phyloP scores from a whole-genome alignment of 1,140 invertebrate genomes.

The Drosophila paulistorum region DNA sequence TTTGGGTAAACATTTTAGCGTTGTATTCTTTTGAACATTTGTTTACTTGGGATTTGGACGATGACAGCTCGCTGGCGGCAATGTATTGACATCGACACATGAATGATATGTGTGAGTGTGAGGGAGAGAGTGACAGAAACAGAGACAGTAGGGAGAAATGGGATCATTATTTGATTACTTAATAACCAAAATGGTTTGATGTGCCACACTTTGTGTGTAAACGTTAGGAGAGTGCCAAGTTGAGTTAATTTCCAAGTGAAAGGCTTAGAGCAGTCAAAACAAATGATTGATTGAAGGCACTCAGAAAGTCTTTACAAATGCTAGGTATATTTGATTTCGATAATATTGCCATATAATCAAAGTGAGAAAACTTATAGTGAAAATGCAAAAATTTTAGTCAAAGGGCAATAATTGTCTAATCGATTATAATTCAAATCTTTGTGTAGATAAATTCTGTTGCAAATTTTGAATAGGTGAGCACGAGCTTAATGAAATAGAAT shows the following conservation, averaged over 20 bases:
- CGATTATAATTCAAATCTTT: too few species aligned
- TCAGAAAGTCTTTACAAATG: neutral
- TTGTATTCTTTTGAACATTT: constrained; percentile 54
- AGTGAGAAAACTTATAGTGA: too few species aligned
- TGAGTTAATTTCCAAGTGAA: constrained; percentile 35
- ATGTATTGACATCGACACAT: constrained; percentile 46
- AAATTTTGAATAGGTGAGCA: too few species aligned
- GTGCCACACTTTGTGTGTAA: constrained; percentile 16
- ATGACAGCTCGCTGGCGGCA: constrained; percentile 45
- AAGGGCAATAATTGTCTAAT: too few species aligned
- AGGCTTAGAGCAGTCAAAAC: constrained; percentile 13
- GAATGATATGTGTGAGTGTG: neutral
- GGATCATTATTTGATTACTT: constrained; percentile 62
- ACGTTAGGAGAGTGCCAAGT: constrained; percentile 7
- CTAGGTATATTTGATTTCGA: neutral
- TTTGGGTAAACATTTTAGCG: constrained; percentile 69
- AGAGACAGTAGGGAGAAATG: neutral
- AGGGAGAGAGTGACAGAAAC: too few species aligned
- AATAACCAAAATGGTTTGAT: constrained; percentile 34
- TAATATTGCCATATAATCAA: neutral
- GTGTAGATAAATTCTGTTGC: too few species aligned
- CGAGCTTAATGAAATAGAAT: too few species aligned
- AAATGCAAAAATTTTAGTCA: too few species aligned
- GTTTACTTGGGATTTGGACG: constrained; percentile 58
- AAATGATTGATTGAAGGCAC: constrained; percentile 45